Evolutionary conservation across 2,113 vertebrate genomes (phyloP).

Genomic region (Coptodon rendalli): DNA sequence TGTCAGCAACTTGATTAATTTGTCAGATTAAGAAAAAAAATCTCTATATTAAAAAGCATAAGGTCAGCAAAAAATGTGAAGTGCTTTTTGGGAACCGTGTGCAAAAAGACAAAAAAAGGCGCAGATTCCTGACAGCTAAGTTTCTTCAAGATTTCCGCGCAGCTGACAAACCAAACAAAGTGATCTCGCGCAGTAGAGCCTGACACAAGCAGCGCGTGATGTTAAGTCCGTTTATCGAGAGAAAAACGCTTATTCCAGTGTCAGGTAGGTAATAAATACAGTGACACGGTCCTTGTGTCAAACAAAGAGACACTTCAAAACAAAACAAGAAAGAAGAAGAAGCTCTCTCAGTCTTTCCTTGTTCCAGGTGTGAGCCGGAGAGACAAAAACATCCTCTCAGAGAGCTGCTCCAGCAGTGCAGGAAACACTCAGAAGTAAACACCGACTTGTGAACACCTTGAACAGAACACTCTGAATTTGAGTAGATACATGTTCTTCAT

Average conservation of each 20-base stretch:
- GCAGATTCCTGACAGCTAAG: not conserved
- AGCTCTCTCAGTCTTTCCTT: constrained; percentile 11
- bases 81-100: not conserved
- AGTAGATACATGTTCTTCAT: constrained; percentile 29
- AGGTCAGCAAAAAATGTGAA: not conserved
- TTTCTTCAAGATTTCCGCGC: not conserved
- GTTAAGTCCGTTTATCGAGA: not conserved
- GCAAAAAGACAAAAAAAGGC: not conserved
- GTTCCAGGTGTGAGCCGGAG: constrained; percentile 23
- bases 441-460: not conserved
- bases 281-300: not conserved
- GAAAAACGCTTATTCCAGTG: constrained; percentile 23
- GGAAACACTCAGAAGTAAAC: not conserved
- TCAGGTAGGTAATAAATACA: not conserved
- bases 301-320: not conserved
- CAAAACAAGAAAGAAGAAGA: not conserved
- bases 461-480: not conserved
- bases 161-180: not conserved
- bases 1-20: not conserved
- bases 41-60: not conserved
- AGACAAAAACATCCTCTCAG: constrained; percentile 24
- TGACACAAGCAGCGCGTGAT: not conserved
- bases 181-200: not conserved
- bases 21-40: not conserved
- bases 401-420: not conserved